Percentiles rank a stretch among this genome's conserved stretches.
These are phyloP conservation scores for Proctacanthus coquilletti DNA, from an alignment of 1,140 invertebrate genomes.

Conservation along the genomic window DNA sequence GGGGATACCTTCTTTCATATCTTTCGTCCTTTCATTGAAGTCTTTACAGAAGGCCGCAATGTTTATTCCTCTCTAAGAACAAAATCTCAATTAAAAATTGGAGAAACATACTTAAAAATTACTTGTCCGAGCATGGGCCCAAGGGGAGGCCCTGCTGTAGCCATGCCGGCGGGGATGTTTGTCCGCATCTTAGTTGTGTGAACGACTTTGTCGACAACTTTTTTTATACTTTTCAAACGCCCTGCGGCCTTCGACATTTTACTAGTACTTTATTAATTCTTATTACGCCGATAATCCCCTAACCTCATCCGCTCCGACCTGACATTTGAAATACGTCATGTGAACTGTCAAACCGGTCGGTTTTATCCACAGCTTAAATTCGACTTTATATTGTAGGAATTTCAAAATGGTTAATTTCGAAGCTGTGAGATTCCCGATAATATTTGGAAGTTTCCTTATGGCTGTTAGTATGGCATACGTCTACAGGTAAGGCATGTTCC, in stretches of 20 bases:
- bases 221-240: conserved; percentile 49
- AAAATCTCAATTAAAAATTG: conserved; percentile 4
- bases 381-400: no score
- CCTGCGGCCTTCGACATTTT: conserved; percentile 56
- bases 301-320: no score
- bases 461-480: no score
- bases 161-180: conserved; percentile 75
- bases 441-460: no score
- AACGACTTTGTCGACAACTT: conserved; percentile 52
- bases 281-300: not conserved
- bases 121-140: conserved; percentile 86
- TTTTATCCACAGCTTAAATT: no score
- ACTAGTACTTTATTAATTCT: conserved; percentile 1
- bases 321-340: no score
- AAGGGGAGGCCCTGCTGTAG: conserved; percentile 72
- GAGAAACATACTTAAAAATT: conserved; percentile 8
- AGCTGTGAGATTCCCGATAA: no score
- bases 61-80: conserved; percentile 74
- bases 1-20: conserved; percentile 86
- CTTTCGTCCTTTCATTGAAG: conserved; percentile 87
- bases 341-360: no score
- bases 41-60: conserved; percentile 96
- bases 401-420: no score
- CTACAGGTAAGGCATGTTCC: no score
- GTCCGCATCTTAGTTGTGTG: conserved; percentile 56